Evolutionary conservation across 35 echinoderm and acorn worm species (phyloP), one percentile per base, ranked within the genome.

Genomic region (Diadema setosum): DNA sequence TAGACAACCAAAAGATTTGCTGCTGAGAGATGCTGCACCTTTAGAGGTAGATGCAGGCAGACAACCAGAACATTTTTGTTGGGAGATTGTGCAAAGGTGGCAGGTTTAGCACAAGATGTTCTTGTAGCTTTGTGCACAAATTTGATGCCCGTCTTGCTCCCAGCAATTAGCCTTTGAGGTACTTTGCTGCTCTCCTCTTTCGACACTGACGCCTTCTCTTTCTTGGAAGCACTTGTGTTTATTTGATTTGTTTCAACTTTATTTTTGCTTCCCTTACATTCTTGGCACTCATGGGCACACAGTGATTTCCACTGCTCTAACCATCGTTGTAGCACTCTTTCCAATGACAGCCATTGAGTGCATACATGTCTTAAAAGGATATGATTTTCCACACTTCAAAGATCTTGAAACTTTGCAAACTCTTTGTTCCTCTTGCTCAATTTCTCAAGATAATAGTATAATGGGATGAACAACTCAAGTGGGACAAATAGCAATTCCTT

Each of bases 231-330:
- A 8, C 20, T 34, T 75, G 23, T 43, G 20, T 43, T 15, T 16
- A 0, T 46, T 1, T 67, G 36, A 8, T 1, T 36, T 20, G 6
- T 82, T 48, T 49, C 2, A 67, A 16, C 11, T 45, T 83, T 90
- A 6, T 29, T 18, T 69, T 14, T 42, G n/a, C 39, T 29, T 65
- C 46, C 14, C 14, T 16, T 31, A 87, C 37, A 3, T 45, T 42
- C 48, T 11, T 52, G 48, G 48, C 9, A 9, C 9, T 11, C 9
- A n/a, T 52, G n/a, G 9, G 48, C 48, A 52, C 48, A 52, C 48
- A 87, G 58, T 12, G 85, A 35, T 75, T 78, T 23, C 85, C 85
- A 87, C 42, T 87, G 85, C 75, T 87, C 85, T 39, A 87, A 26
- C 12, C 70, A 40, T 75, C 85, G 36, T 16, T 35, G 43, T 3